Percentiles rank a stretch among this genome's conserved stretches.
Conservation (phyloP, 2,797 vertebrate genomes). For the Hozukius guyotensis region DNA sequence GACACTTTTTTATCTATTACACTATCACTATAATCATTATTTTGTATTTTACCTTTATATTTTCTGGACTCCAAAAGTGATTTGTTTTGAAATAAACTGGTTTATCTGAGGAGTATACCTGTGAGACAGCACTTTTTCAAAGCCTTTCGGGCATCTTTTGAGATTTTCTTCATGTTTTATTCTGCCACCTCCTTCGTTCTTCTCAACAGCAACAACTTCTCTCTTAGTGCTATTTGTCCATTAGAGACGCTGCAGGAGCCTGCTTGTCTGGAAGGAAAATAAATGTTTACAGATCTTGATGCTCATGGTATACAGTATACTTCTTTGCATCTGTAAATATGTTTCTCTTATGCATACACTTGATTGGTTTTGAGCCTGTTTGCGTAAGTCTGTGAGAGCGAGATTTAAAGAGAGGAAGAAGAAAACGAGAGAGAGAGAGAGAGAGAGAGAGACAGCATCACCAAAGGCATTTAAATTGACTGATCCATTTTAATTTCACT, state of each 20-base stretch:
- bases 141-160: not conserved
- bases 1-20: not conserved
- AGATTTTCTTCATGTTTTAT: not conserved
- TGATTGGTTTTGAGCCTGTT: not conserved
- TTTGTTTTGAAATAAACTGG: not conserved
- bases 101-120: not conserved
- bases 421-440: not conserved
- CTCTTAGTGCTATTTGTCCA: not conserved
- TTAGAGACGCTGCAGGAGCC: not conserved
- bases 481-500: conserved; percentile 68
- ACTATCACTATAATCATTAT: not conserved
- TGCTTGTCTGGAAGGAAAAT: not conserved
- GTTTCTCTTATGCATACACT: not conserved
- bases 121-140: not conserved
- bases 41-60: not conserved
- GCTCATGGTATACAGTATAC: no score
- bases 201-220: not conserved
- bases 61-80: not conserved
- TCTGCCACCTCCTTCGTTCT: not conserved
- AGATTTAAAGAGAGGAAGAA: conserved; percentile 21
- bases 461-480: conserved; percentile 52
- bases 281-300: not conserved
- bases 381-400: not conserved
- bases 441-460: not conserved
- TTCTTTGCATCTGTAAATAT: not conserved